Evolutionary conservation across 2,113 vertebrate species (phyloP).

Genomic region (Origma solitaria): DNA sequence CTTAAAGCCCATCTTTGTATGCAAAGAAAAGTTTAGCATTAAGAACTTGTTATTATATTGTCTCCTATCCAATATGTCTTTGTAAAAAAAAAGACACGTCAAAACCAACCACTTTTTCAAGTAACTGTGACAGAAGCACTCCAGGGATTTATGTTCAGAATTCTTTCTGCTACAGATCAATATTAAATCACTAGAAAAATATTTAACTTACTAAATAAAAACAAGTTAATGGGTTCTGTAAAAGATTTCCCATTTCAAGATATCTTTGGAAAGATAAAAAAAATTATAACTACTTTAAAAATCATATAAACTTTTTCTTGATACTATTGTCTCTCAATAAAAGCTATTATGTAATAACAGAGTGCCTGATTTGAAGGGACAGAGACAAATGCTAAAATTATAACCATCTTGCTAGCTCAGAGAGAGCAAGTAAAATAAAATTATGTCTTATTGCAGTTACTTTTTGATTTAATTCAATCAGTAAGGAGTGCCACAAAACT

Average conservation of each 20-base stretch:
- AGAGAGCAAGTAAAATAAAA: conserved; percentile 1
- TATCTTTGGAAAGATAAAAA: background rate
- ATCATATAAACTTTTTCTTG: background rate
- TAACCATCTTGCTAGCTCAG: background rate
- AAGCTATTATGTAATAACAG: background rate
- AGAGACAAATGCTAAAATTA: background rate
- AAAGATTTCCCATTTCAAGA: background rate
- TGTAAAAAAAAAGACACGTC: background rate
- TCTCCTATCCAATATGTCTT: background rate
- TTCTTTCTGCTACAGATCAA: background rate
- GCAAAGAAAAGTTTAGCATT: background rate
- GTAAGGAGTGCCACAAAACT: background rate
- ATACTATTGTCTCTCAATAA: background rate
- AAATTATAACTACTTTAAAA: background rate
- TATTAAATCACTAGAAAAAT: background rate
- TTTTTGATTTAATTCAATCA: background rate
- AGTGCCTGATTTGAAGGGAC: background rate
- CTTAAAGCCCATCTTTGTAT: background rate
- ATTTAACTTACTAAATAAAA: background rate
- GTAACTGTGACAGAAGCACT: background rate
- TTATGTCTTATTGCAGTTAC: background rate
- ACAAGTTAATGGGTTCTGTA: background rate
- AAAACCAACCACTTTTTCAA: background rate
- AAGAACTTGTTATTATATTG: background rate
- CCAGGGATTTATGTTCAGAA: background rate